Percentiles rank a stretch among this genome's conserved stretches.
Evolutionary conservation across 35 echinoderm and acorn worm species (phyloP).

Genomic region (Diadema setosum): DNA sequence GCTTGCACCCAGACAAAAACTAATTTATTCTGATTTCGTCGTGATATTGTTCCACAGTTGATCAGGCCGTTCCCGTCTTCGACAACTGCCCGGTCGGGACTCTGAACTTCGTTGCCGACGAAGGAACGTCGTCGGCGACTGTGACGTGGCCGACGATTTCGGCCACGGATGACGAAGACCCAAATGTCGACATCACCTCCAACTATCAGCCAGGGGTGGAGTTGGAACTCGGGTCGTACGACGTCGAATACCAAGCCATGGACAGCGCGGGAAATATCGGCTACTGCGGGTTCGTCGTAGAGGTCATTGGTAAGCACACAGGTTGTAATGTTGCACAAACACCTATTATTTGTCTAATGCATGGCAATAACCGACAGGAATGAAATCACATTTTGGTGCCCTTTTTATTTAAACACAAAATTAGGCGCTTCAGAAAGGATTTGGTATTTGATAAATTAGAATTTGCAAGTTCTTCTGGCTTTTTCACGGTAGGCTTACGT

Average conservation of each 20-base stretch:
- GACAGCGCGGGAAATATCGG: neutral
- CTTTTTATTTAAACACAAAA: neutral
- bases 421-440: too few species aligned
- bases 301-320: neutral
- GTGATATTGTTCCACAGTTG: neutral
- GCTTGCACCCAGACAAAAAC: too few species aligned
- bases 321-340: too few species aligned
- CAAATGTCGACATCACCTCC: neutral
- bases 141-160: neutral
- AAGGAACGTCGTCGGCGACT: neutral
- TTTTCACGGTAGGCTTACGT: too few species aligned
- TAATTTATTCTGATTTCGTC: neutral
- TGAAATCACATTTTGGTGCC: neutral
- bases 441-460: too few species aligned
- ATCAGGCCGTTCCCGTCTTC: neutral
- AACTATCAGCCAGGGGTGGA: neutral
- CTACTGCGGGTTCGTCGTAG: neutral
- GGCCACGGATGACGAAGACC: neutral
- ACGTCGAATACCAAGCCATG: slow-evolving; percentile 1
- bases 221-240: neutral
- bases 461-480: too few species aligned
- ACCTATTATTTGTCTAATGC: too few species aligned
- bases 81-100: neutral
- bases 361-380: too few species aligned
- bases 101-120: neutral